These are phyloP conservation scores for Scaptomyza montana DNA, from an alignment of 1,140 invertebrate species.

Conservation along the genomic window DNA sequence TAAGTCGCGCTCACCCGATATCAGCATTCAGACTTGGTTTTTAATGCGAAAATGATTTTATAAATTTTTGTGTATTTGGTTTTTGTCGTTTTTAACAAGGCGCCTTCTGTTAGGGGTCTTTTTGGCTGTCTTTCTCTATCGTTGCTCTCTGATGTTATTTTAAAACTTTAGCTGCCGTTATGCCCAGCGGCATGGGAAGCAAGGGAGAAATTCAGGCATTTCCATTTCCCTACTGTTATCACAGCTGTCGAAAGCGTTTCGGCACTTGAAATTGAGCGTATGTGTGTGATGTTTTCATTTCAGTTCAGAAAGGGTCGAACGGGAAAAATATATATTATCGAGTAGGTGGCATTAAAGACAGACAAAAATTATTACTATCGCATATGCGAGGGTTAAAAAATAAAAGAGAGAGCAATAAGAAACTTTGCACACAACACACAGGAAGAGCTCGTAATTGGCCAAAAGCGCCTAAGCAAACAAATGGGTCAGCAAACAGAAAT, in stretches of 20 bases:
- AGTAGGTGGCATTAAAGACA: conserved; percentile 43
- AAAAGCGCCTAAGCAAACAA: conserved; percentile 56
- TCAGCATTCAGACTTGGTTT: conserved; percentile 29
- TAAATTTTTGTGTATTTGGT: conserved; percentile 22
- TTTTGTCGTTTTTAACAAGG: background rate
- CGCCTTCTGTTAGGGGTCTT: background rate
- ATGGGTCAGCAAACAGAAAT: conserved; percentile 30
- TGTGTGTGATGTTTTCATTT: conserved; percentile 67
- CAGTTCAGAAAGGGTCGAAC: conserved; percentile 28
- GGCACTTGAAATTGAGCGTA: conserved; percentile 77
- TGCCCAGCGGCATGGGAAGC: conserved; percentile 12
- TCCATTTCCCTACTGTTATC: conserved; percentile 69
- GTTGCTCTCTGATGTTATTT: conserved; percentile 50
- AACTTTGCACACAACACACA: conserved; percentile 63
- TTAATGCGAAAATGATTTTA: conserved; percentile 77
- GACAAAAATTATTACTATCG: conserved; percentile 51
- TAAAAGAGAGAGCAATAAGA: conserved; percentile 19
- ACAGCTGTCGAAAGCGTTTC: conserved; percentile 75
- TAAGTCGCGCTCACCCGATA: too few species aligned
- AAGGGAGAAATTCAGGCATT: conserved; percentile 13
- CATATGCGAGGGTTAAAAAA: conserved; percentile 42
- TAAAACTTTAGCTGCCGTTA: conserved; percentile 53
- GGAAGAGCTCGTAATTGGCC: conserved; percentile 72
- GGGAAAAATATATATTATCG: background rate
- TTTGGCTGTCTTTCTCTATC: background rate